Evolutionary conservation across 1,140 invertebrate species (phyloP), one percentile per base, ranked within the genome.

Genomic region (Sinella curviseta): DNA sequence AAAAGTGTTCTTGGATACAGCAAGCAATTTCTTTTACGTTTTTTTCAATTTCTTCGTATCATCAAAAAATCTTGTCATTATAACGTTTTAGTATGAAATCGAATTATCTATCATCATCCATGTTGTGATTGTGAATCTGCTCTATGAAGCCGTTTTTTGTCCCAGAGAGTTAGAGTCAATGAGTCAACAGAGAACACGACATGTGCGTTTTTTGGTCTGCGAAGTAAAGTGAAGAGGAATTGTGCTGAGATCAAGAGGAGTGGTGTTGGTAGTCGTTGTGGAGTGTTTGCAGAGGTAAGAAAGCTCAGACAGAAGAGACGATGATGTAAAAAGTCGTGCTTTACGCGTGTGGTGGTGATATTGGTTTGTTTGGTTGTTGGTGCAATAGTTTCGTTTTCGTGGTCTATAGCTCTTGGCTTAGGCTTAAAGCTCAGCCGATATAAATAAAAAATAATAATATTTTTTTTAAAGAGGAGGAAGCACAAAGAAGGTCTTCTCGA

Each of bases 401-500:
- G 39, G 8, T 20, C 20, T 48, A 20, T 20, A 8, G 39, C 20
- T 4, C 57, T 65, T 65, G 57, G 14, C 57, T 14, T n/a, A 65
- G 14, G 39, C 39, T 48, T 20, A 20, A 48, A 65, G 26, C n/a
- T n/a, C n/a, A 65, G 24, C 57, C 24, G 4, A 26, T 16, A 30
- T 3, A 14, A 30, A 8, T 24, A 70, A 70, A 70, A 70, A 70
- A 70, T 4, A 65, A 65, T n/a, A n/a, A n/a, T n/a, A n/a, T n/a
- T n/a, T n/a, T 26, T 26, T 70, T 33, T 30, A 31, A 30, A 70
- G 65, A 70, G 65, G 26, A 70, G 31, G 65, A 30, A 70, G 20
- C 39, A 65, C 14, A 65, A 70, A 33, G 65, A 70, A 70, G 26
- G 65, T 70, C 65, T 70, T 65, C 14, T 65, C 57, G 8, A 8